A percentile compares a stretch with the other conserved stretches of the same genome.
Evolutionary conservation across 2,797 vertebrate species (phyloP).

Genomic region (Etheostoma perlongum): DNA sequence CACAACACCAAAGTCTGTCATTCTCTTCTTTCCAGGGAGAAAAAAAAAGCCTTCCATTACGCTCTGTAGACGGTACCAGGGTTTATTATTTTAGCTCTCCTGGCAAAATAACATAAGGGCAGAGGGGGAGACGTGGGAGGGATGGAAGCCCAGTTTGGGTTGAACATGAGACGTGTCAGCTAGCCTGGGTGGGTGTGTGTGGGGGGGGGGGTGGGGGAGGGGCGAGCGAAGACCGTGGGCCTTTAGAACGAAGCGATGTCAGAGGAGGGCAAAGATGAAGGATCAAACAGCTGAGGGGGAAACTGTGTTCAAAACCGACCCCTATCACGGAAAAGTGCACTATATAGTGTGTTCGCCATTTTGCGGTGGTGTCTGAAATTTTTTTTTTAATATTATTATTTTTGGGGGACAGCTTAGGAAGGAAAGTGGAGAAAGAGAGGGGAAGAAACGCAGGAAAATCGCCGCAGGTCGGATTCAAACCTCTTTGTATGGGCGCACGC

Average conservation of each 20-base stretch:
- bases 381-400: too few relatives aligned
- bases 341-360: too few relatives aligned
- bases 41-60: constrained; percentile 59
- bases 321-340: too few relatives aligned
- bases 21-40: constrained; percentile 59
- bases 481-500: too few relatives aligned
- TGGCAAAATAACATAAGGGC: constrained; percentile 64
- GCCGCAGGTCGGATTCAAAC: too few relatives aligned
- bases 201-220: neutral
- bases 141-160: constrained; percentile 58
- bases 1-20: constrained; percentile 27
- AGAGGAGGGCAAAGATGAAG: constrained; percentile 10
- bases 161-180: constrained; percentile 74
- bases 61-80: constrained; percentile 62
- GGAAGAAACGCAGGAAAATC: too few relatives aligned
- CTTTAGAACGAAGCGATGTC: neutral
- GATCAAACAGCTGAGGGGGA: constrained; percentile 11
- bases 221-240: constrained; percentile 10
- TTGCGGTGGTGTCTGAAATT: too few relatives aligned
- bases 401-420: too few relatives aligned
- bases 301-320: too few relatives aligned
- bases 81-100: constrained; percentile 76
- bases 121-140: constrained; percentile 25
- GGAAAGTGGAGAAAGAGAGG: too few relatives aligned
- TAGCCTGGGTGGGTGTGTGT: constrained; percentile 36